Conservation (phyloP, 2,888 invertebrate species). For the Marronus borbonicus region DNA sequence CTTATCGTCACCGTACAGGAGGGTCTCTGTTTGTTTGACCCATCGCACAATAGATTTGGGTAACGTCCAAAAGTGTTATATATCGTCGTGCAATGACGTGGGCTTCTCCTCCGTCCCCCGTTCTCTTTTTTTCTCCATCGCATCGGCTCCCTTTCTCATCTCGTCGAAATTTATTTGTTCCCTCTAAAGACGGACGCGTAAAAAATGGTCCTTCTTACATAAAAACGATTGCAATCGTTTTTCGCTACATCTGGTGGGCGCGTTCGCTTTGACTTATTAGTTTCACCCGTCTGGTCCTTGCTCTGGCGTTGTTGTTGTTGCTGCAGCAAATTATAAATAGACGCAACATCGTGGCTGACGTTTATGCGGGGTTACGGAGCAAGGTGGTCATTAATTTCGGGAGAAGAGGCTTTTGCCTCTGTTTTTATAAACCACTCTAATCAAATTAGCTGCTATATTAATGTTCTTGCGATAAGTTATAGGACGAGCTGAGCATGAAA, state of each 20-base stretch:
- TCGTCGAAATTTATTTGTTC: conserved; percentile 26
- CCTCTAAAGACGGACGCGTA: conserved; percentile 13
- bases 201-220: conserved; percentile 17
- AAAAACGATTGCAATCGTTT: conserved; percentile 29
- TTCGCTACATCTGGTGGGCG: conserved; percentile 1
- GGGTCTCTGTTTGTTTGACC: conserved; percentile 33
- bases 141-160: conserved; percentile 4
- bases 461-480: background rate
- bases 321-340: background rate
- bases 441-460: background rate
- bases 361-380: background rate
- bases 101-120: background rate
- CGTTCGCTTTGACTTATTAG: conserved; percentile 17
- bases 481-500: no score
- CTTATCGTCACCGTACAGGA: background rate
- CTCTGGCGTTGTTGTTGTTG: background rate
- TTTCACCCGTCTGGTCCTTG: background rate
- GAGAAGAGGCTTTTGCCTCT: no score
- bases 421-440: no score
- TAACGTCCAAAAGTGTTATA: conserved; percentile 45
- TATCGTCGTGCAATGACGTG: conserved; percentile 35
- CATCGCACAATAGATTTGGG: conserved; percentile 42
- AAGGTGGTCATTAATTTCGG: no score
- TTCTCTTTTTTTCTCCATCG: background rate
- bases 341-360: background rate